Evolutionary conservation across 2,888 invertebrate genomes (phyloP).

Genomic region (Gastracanthus pulcherrimus): DNA sequence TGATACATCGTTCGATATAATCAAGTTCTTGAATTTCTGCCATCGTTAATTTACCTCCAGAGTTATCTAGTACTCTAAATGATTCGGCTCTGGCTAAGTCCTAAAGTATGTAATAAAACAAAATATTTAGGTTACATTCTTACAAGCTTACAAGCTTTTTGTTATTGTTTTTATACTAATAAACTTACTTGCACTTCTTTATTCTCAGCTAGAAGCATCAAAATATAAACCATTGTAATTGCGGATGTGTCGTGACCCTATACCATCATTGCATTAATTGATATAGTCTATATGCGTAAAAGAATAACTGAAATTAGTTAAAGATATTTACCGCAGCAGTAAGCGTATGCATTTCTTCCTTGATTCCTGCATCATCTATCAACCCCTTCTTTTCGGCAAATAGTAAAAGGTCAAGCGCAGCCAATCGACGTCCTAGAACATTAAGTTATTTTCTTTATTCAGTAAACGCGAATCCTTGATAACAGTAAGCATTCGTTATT

Average conservation of each 20-base stretch:
- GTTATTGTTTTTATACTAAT: neutral
- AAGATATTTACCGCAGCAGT: conserved; percentile 59
- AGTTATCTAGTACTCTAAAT: conserved; percentile 78
- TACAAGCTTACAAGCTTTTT: too few relatives aligned
- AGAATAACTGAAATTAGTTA: neutral
- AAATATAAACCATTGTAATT: conserved; percentile 78
- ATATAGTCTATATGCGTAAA: neutral
- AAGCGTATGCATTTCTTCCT: conserved; percentile 73
- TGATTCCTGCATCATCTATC: conserved; percentile 68
- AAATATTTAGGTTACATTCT: too few relatives aligned
- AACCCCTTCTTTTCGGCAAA: conserved; percentile 61
- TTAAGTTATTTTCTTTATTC: neutral
- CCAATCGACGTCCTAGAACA: conserved; percentile 57
- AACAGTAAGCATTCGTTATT: neutral
- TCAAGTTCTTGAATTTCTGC: conserved; percentile 82
- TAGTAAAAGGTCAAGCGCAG: conserved; percentile 71
- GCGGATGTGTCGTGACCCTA: conserved; percentile 83
- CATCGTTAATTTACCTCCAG: conserved; percentile 78
- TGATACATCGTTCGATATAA: conserved; percentile 85
- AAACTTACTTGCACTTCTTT: conserved; percentile 69
- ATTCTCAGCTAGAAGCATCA: conserved; percentile 78
- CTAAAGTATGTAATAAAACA: conserved; percentile 41
- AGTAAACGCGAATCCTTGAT: neutral
- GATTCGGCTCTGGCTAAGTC: conserved; percentile 62
- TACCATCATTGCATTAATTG: conserved; percentile 60